phyloP scores from a whole-genome alignment of 2,888 invertebrate genomes.

The Coelinius sp. region DNA sequence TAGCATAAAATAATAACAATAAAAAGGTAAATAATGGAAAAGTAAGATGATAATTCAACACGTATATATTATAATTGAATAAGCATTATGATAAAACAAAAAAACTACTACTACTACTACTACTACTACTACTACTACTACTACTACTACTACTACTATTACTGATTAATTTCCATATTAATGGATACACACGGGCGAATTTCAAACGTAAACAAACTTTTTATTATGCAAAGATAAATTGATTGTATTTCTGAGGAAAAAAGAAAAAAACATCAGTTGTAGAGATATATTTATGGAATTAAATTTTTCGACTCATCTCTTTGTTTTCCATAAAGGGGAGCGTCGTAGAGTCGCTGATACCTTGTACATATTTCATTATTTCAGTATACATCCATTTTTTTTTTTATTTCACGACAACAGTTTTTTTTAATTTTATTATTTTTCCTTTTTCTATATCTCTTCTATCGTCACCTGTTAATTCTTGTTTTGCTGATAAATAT shows the following conservation, averaged over 20 bases:
- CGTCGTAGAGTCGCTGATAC: conserved; percentile 4
- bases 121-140: conserved; percentile 59
- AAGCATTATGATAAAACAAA: conserved; percentile 45
- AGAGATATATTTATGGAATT: no score
- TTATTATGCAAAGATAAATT: no score
- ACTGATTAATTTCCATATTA: conserved; percentile 56
- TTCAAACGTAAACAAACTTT: no score
- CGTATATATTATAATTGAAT: conserved; percentile 36
- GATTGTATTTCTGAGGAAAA: no score
- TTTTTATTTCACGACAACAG: background rate
- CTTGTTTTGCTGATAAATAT: background rate
- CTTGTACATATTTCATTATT: conserved; percentile 15
- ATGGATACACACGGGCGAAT: no score
- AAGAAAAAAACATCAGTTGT: no score
- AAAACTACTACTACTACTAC: conserved; percentile 61
- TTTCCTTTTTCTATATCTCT: no score
- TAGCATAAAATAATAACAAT: conserved; percentile 80
- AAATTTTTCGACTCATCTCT: no score
- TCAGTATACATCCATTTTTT: no score
- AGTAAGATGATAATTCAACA: conserved; percentile 36
- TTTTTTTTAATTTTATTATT: background rate
- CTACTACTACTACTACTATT: conserved; percentile 60
- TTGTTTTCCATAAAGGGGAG: background rate
- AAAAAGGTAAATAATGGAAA: conserved; percentile 13
- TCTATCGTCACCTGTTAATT: conserved; percentile 4